Conservation (phyloP, 2,113 vertebrate genomes). For the Lophotis ruficrista region DNA sequence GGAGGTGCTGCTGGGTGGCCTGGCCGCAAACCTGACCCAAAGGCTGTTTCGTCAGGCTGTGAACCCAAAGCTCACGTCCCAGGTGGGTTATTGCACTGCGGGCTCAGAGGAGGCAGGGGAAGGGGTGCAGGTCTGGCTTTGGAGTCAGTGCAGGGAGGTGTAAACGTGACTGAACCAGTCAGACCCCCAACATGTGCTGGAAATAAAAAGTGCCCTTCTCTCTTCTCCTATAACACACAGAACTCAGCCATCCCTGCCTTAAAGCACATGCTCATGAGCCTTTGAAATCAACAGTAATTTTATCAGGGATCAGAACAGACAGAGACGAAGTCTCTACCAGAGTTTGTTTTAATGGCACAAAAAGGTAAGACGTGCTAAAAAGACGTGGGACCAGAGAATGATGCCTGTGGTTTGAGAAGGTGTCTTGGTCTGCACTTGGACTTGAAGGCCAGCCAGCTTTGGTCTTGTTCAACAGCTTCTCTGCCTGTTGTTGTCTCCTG, state of each 20-base stretch:
- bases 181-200: accelerated
- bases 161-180: accelerated
- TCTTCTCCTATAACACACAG: neutral
- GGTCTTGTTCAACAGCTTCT: neutral
- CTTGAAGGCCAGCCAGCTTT: neutral
- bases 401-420: neutral
- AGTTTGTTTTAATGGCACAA: neutral
- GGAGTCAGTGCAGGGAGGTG: neutral
- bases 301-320: neutral
- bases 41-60: neutral
- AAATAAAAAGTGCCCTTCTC: neutral
- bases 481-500: neutral
- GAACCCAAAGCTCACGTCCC: accelerated
- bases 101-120: neutral
- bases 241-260: neutral
- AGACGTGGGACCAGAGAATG: neutral
- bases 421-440: neutral
- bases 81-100: neutral
- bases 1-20: neutral
- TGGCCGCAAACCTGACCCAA: neutral
- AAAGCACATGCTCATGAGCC: neutral
- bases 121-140: neutral
- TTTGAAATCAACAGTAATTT: neutral
- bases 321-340: neutral
- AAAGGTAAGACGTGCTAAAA: neutral